Evolutionary conservation across 2,797 vertebrate species (phyloP).

Genomic region (Danio kyathit): DNA sequence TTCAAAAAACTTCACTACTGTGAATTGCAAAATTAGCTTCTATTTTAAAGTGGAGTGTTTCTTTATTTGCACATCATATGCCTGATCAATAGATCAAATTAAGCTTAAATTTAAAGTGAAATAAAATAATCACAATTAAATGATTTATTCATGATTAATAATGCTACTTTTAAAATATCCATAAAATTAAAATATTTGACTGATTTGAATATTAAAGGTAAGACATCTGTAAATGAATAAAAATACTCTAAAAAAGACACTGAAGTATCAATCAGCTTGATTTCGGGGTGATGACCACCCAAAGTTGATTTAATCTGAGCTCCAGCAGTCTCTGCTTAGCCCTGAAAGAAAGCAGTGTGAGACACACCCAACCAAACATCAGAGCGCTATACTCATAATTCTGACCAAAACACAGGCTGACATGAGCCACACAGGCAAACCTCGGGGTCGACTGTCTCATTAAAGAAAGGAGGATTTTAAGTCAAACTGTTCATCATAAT

Average conservation of each 20-base stretch:
- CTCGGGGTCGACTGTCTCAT: not conserved
- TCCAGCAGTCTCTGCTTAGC: constrained; percentile 14
- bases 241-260: not conserved
- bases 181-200: not conserved
- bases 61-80: not conserved
- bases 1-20: no score
- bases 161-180: not conserved
- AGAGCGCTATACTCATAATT: not conserved
- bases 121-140: not conserved
- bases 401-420: constrained; percentile 3
- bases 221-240: no score
- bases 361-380: not conserved
- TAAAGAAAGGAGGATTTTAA: not conserved
- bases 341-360: constrained; percentile 15
- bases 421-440: constrained; percentile 5
- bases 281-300: not conserved
- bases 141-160: constrained; percentile 1
- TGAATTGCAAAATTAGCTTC: no score
- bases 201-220: not conserved
- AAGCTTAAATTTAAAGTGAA: not conserved
- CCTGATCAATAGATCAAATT: not conserved
- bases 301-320: constrained; percentile 27
- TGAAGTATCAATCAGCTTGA: not conserved
- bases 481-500: not conserved
- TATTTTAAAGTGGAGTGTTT: no score